Percentiles rank a stretch among this genome's conserved stretches.
These are phyloP conservation scores for Ophthalmolycus amberensis DNA, from an alignment of 2,113 vertebrate genomes.

Conservation along the genomic window DNA sequence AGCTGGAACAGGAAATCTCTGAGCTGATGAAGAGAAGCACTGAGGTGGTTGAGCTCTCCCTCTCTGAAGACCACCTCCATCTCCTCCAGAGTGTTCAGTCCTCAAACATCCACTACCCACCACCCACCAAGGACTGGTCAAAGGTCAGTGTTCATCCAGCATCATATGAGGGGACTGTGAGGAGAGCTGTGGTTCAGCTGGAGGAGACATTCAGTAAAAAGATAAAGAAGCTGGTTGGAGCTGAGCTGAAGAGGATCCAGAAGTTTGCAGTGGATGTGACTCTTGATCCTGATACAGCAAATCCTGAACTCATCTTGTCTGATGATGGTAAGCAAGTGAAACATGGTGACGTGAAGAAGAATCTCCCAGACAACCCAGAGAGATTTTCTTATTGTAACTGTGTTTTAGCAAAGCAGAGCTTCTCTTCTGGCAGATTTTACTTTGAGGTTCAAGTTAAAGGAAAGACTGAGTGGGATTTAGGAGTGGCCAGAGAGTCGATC, in stretches of 20 bases:
- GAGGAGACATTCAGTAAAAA: constrained; percentile 3
- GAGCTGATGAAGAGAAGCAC: constrained; percentile 18
- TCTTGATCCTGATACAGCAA: background rate
- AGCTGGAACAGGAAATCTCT: constrained; percentile 36
- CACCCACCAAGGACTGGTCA: constrained; percentile 32
- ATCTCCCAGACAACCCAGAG: constrained; percentile 1
- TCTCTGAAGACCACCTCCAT: constrained; percentile 22
- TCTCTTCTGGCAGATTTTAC: constrained; percentile 33
- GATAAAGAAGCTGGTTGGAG: background rate
- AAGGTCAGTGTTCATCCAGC: background rate
- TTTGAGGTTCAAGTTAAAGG: constrained; percentile 14
- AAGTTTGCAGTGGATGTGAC: constrained; percentile 30
- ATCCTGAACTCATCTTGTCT: rapidly evolving
- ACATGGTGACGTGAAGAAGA: background rate
- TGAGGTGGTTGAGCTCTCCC: constrained; percentile 10
- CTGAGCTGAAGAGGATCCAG: constrained; percentile 34
- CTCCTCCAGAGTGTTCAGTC: constrained; percentile 8
- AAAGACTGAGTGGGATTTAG: constrained; percentile 13
- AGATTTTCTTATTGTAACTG: background rate
- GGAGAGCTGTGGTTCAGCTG: constrained; percentile 11
- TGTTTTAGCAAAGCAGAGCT: constrained; percentile 29
- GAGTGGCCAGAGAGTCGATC: constrained; percentile 17
- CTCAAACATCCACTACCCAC: background rate
- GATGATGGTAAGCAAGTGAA: constrained; percentile 13
- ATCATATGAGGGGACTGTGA: constrained; percentile 16